These are phyloP conservation scores for Crocodylus rhombifer DNA, from an alignment of 2,797 vertebrate species.

Conservation along the genomic window DNA sequence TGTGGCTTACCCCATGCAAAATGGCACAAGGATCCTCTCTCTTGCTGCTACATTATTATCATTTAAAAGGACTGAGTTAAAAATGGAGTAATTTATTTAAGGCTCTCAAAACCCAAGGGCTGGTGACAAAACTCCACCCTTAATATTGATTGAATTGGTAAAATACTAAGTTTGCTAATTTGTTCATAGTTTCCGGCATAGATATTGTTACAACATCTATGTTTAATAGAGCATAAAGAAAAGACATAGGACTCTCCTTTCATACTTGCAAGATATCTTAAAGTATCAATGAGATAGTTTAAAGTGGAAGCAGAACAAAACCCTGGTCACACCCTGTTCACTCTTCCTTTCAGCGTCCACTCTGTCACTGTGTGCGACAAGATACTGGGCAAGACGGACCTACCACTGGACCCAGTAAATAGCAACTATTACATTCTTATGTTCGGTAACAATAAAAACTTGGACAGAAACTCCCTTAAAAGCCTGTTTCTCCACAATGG, in stretches of 20 bases:
- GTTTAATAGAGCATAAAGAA: background rate
- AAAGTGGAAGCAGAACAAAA: too few species aligned
- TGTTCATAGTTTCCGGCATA: background rate
- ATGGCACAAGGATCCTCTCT: background rate
- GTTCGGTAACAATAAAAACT: background rate
- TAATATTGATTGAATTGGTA: background rate
- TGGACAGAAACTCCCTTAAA: background rate
- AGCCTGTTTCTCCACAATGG: background rate
- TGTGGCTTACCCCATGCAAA: background rate
- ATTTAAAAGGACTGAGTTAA: background rate
- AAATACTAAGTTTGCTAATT: background rate
- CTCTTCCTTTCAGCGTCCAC: too few species aligned
- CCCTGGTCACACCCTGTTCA: too few species aligned
- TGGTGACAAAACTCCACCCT: background rate
- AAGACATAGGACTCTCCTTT: background rate
- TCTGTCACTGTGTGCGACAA: too few species aligned
- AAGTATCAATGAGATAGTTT: background rate
- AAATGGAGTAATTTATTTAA: background rate
- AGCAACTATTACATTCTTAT: too few species aligned
- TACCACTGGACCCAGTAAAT: too few species aligned
- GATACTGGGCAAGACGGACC: too few species aligned
- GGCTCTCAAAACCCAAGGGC: background rate
- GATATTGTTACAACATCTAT: background rate
- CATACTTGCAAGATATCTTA: background rate
- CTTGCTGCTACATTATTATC: background rate